Evolutionary conservation across 2,888 invertebrate genomes (phyloP).

Genomic region (Xestoiulus laeticollis): DNA sequence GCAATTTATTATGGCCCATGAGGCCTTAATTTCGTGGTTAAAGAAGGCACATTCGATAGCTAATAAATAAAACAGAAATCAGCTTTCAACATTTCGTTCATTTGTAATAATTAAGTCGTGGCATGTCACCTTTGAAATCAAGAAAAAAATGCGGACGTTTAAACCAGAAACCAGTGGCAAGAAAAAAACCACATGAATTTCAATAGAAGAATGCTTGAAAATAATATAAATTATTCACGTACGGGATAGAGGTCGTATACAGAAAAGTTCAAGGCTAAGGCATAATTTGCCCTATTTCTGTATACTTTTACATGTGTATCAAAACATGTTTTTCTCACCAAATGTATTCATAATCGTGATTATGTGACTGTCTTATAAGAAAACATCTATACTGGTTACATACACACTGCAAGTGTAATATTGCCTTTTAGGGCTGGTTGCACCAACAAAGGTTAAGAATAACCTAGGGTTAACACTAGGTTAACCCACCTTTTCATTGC

Average conservation of each 20-base stretch:
- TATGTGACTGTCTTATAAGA: too few species aligned
- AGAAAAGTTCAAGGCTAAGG: slow-evolving; percentile 7
- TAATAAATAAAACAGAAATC: neutral
- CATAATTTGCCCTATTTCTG: neutral
- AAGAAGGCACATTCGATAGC: neutral
- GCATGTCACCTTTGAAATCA: neutral
- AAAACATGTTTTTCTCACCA: too few species aligned
- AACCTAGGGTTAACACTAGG: too few species aligned
- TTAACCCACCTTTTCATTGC: too few species aligned
- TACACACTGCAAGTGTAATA: too few species aligned
- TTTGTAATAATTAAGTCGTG: slow-evolving; percentile 34
- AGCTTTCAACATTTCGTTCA: slow-evolving; percentile 10
- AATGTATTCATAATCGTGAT: neutral
- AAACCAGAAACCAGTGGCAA: slow-evolving; percentile 1
- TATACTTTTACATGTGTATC: too few species aligned
- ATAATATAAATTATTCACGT: neutral
- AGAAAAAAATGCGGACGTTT: neutral
- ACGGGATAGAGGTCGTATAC: neutral
- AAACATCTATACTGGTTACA: too few species aligned
- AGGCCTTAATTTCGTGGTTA: neutral
- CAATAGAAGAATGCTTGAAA: neutral
- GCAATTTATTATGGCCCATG: neutral
- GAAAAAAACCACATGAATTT: neutral
- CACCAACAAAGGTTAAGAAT: too few species aligned
- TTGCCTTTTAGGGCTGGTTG: too few species aligned